Conservation (phyloP, 2,888 invertebrate genomes). For the Pseudeuparius sepicola region DNA sequence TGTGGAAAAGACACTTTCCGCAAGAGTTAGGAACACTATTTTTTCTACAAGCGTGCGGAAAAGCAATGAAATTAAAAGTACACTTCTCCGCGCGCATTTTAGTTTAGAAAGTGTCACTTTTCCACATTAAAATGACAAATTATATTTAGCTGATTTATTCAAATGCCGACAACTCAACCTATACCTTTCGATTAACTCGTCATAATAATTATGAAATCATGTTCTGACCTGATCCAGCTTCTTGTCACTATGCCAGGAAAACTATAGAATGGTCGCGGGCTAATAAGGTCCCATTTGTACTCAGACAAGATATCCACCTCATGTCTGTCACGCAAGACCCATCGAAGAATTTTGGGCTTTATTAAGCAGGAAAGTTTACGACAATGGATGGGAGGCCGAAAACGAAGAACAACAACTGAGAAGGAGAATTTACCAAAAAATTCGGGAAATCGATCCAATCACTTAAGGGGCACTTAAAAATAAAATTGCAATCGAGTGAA, state of each 20-base stretch:
- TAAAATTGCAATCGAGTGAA: too few species aligned
- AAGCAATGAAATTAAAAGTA: too few species aligned
- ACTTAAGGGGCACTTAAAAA: constrained; percentile 3
- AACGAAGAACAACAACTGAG: constrained; percentile 3
- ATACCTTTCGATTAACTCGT: too few species aligned
- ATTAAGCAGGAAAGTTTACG: constrained; percentile 3
- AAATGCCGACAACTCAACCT: too few species aligned
- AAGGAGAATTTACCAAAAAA: constrained; percentile 2
- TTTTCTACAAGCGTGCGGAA: too few species aligned
- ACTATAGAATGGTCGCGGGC: constrained; percentile 1
- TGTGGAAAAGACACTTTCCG: too few species aligned
- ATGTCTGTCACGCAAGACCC: constrained; percentile 1
- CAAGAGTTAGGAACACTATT: too few species aligned
- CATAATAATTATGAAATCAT: constrained; percentile 2
- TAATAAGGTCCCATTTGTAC: constrained; percentile 2
- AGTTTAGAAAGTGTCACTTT: too few species aligned
- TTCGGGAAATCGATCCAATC: constrained; percentile 1
- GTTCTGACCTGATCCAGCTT: constrained; percentile 3
- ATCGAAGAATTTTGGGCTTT: constrained; percentile 3
- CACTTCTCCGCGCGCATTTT: too few species aligned
- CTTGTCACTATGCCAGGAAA: constrained; percentile 3
- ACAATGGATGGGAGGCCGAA: constrained; percentile 2
- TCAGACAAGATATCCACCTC: constrained; percentile 1
- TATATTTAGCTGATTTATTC: too few species aligned
- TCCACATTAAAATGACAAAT: too few species aligned